These are phyloP conservation scores for Oceanodroma leucorhoa DNA, from an alignment of 2,797 vertebrate species.

Conservation along the genomic window DNA sequence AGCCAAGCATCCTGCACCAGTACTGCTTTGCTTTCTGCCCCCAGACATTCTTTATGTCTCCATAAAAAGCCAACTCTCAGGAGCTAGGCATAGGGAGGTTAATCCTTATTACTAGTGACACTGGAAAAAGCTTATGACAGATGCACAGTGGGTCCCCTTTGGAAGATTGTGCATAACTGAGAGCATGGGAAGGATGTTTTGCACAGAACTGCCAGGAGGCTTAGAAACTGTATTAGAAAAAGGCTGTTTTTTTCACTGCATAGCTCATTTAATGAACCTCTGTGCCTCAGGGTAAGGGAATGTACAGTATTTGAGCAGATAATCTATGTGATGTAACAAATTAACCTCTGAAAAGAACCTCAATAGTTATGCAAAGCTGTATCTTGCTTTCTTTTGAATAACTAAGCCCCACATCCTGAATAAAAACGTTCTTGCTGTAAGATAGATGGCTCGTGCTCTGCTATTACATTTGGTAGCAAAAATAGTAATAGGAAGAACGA, in stretches of 20 bases:
- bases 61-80: constrained; percentile 27
- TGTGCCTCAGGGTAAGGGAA: constrained; percentile 55
- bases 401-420: neutral
- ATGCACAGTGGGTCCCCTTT: constrained; percentile 44
- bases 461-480: neutral
- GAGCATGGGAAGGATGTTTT: constrained; percentile 53
- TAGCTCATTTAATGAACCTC: constrained; percentile 55
- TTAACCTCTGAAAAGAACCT: constrained; percentile 64
- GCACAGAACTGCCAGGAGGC: constrained; percentile 50
- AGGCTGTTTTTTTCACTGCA: constrained; percentile 6
- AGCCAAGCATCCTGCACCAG: neutral
- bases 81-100: constrained; percentile 44
- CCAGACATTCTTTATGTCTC: constrained; percentile 30
- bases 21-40: neutral
- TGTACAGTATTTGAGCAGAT: constrained; percentile 68
- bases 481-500: neutral
- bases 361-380: constrained; percentile 51
- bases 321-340: constrained; percentile 65
- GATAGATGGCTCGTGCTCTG: neutral
- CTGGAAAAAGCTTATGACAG: constrained; percentile 54
- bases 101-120: constrained; percentile 66
- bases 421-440: neutral
- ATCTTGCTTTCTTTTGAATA: constrained; percentile 45
- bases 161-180: constrained; percentile 40
- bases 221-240: constrained; percentile 62